A percentile compares a stretch with the other conserved stretches of the same genome.
phyloP scores from a whole-genome alignment of 1,140 invertebrate species.

The Ditylenchus dipsaci region DNA sequence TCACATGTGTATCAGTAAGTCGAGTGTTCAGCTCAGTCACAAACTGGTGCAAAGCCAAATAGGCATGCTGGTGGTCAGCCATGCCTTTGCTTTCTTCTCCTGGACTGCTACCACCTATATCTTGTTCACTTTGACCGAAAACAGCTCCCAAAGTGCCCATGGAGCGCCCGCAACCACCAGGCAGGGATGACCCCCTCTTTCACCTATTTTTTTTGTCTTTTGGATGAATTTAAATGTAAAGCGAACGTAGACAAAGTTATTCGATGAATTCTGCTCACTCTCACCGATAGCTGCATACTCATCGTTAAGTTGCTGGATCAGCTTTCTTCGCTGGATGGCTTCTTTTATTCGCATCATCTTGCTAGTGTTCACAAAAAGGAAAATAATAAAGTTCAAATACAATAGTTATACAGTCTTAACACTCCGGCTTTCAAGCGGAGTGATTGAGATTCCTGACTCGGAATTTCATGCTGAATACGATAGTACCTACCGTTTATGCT shows the following conservation, averaged over 20 bases:
- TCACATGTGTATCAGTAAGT: slow-evolving; percentile 27
- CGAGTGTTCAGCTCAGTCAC: slow-evolving; percentile 36
- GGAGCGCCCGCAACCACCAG: not conserved
- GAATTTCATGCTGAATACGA: too few species aligned
- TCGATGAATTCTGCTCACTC: not conserved
- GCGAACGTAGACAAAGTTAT: not conserved
- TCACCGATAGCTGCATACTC: slow-evolving; percentile 40
- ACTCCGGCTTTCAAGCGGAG: too few species aligned
- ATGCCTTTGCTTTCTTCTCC: slow-evolving; percentile 1
- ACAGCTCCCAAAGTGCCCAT: not conserved
- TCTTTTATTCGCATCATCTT: slow-evolving; percentile 58
- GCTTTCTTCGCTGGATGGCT: slow-evolving; percentile 50
- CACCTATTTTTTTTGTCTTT: not conserved
- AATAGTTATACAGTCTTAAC: too few species aligned
- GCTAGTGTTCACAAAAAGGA: not conserved
- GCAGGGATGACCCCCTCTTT: not conserved
- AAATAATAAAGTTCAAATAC: too few species aligned
- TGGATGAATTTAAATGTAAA: not conserved
- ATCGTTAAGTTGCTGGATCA: slow-evolving; percentile 54
- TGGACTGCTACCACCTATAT: not conserved
- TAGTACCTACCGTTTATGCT: too few species aligned
- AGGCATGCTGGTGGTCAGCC: slow-evolving; percentile 27
- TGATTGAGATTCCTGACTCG: too few species aligned
- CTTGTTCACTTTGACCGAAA: not conserved
- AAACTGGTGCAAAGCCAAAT: slow-evolving; percentile 40